Base-by-base conservation (phyloP, 2,113 vertebrate species). In the Oncorhynchus tshawytscha region DNA sequence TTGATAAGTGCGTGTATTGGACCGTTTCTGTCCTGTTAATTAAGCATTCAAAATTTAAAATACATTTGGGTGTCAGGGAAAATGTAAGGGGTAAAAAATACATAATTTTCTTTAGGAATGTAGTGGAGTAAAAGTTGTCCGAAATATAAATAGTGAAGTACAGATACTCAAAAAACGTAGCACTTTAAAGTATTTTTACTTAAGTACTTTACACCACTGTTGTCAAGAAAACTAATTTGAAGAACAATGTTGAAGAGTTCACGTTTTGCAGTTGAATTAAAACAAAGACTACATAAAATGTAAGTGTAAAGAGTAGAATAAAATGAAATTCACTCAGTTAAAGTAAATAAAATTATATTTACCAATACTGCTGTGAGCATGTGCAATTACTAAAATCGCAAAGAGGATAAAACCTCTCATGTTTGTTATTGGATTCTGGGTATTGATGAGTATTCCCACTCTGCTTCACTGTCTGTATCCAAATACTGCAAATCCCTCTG, bases 281-380 rank as follows among this genome's bases (percentile, higher is more conserved):
- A 34, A 6, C 1, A 20, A 27, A 12, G n/a, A 1, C 22, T 29
- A 9, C 27, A 27, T 34, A n/a, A 18, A 49, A 45, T 31, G 64
- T 73, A 22, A 68, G 1, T 11, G 62, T 22, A 20, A 13, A 15
- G 1, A 15, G 45, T 11, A 73, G 49, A 66, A 22, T 24, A 73
- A 70, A 65, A 78, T 71, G 74, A 82, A 72, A 68, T 48, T 77
- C 71, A 4, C 9, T 45, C 9, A 74, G 66, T 25, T 71, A 72
- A 18, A 6, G 31, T 34, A 74, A 39, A 45, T 45, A 64, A 67
- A 18, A 54, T 49, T 27, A 88, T 90, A 92, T 88, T 92, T 92
- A 94, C 93, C 92, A 73, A 69, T 76, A 75, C 57, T 88, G 80
- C 75, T 68, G 29, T 83, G 84, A 49, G 90, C 73, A 69, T 87